Conservation (phyloP, 2,888 invertebrate genomes). For the Apomyelois bistriatella region DNA sequence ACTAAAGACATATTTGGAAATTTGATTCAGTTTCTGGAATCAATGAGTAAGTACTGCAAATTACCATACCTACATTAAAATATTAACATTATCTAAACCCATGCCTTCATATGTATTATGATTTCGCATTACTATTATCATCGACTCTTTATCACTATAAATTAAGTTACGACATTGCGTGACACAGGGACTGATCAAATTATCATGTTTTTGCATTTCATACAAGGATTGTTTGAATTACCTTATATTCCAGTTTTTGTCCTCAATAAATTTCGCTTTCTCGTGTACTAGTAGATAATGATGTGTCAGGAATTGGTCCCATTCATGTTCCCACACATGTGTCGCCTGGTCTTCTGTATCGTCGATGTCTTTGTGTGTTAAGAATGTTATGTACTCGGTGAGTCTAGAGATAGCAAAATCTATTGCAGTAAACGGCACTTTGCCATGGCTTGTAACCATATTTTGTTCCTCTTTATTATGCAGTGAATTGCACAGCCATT, state of each 20-base stretch:
- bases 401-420: conserved; percentile 91
- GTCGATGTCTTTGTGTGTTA: conserved; percentile 88
- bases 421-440: conserved; percentile 86
- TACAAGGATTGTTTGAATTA: conserved; percentile 24
- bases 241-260: conserved; percentile 57
- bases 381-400: conserved; percentile 86
- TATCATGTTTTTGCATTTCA: not conserved
- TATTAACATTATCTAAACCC: too few relatives aligned
- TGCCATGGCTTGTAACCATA: conserved; percentile 79
- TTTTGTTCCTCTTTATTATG: conserved; percentile 77
- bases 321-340: conserved; percentile 90
- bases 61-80: too few relatives aligned
- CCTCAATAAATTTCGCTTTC: conserved; percentile 73
- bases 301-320: conserved; percentile 91
- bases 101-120: not conserved
- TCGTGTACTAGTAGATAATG: conserved; percentile 84
- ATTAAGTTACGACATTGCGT: not conserved
- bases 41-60: too few relatives aligned
- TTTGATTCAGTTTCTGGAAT: too few relatives aligned
- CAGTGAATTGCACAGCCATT: conserved; percentile 84
- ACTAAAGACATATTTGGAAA: too few relatives aligned
- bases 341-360: conserved; percentile 83
- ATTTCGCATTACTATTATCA: conserved; percentile 1
- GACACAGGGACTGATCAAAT: not conserved
- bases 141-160: not conserved